phyloP scores from a whole-genome alignment of 2,888 invertebrate genomes.

The Cybosia mesomella region DNA sequence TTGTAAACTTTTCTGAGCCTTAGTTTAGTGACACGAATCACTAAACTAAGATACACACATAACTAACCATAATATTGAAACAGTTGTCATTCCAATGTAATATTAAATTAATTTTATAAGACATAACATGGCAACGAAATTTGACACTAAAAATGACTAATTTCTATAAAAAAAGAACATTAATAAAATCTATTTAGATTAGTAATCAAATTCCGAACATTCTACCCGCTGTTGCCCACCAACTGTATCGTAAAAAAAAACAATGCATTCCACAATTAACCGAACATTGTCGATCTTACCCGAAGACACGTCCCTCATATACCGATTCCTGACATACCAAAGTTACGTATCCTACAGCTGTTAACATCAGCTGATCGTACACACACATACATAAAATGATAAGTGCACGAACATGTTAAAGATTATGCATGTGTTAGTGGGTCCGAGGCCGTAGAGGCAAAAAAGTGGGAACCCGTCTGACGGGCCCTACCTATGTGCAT shows the following conservation, averaged over 20 bases:
- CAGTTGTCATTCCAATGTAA: not conserved
- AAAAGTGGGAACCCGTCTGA: constrained; percentile 76
- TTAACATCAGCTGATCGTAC: constrained; percentile 77
- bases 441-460: constrained; percentile 62
- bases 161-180: constrained; percentile 16
- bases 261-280: constrained; percentile 30
- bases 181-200: constrained; percentile 15
- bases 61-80: no score
- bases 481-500: constrained; percentile 72
- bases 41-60: no score
- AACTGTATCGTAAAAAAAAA: constrained; percentile 12
- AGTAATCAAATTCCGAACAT: constrained; percentile 12
- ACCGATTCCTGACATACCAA: constrained; percentile 45
- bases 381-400: constrained; percentile 47
- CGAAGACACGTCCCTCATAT: constrained; percentile 23
- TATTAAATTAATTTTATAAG: not conserved
- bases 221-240: constrained; percentile 1
- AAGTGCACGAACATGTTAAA: constrained; percentile 41
- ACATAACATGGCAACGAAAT: not conserved
- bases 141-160: not conserved
- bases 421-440: constrained; percentile 50
- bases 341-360: constrained; percentile 68
- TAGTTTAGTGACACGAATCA: no score
- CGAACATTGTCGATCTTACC: constrained; percentile 25
- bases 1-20: no score